Base-by-base conservation (phyloP, 2,113 vertebrate species). In the Psephotus haematonotus region DNA sequence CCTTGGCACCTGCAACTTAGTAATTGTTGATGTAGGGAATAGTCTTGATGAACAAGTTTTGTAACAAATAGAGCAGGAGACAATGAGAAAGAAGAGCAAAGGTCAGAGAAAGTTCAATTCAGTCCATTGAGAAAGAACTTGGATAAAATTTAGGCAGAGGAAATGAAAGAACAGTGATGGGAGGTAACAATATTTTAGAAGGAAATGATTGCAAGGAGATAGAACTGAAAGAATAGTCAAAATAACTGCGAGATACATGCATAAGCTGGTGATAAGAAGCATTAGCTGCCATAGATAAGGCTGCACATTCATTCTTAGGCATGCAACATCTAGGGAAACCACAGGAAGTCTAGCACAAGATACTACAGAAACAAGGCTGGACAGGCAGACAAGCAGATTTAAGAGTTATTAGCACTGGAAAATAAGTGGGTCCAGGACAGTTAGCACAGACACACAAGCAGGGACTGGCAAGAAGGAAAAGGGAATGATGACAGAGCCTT, bases 1-100 rank as follows among this genome's bases (percentile, higher is more conserved):
- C 79, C 88, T 75, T 50, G 87, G 94, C 57, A 85, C 35, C 60
- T 95, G 70, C 11, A 78, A 95, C 75, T 92, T 96, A 96, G 78
- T 97, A 97, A 96, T 82, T 97, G 82, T 92, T 71, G 33, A 86
- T 23, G 2, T 50, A 39, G 43, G 16, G 29, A 91, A 78, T 22
- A 88, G 37, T 17, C 65, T 83, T 78, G 41, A 67, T 63, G 29
- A 90, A 74, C 17, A 62, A 52, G 27, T 62, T 78, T 88, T 81
- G 17, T 43, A 85, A 52, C 17, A 88, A 82, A 59, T 59, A 41
- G 19, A 91, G 62, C 9, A 80, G 27, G 6, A 88, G 27, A 46
- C 68, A 86, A 71, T 23, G 50, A 25, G 25, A 20, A 79, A 70
- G 13, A 13, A 82, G 23, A 67, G 28, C 71, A 62, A 86, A 69